Conservation (phyloP, 2,113 vertebrate genomes). For the Anoura caudifer region DNA sequence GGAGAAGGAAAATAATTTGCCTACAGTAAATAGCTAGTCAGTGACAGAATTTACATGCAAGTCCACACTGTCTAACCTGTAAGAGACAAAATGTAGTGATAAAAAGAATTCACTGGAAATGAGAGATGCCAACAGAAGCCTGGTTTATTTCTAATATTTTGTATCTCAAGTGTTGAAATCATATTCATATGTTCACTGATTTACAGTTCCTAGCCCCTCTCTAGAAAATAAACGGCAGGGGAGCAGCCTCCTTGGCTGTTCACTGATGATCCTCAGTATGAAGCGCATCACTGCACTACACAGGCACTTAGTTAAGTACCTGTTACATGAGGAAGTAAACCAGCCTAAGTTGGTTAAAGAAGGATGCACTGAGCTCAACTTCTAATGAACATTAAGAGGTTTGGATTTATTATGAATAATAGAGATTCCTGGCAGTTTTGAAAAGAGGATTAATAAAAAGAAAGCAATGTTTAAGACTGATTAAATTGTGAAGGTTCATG, state of each 20-base stretch:
- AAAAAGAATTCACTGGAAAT: background rate
- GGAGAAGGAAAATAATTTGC: background rate
- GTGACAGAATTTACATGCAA: background rate
- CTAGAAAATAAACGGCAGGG: background rate
- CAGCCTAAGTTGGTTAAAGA: background rate
- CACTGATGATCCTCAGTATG: background rate
- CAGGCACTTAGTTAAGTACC: background rate
- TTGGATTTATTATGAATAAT: background rate
- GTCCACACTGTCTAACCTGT: background rate
- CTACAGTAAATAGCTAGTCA: background rate
- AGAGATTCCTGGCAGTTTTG: background rate
- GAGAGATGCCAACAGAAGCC: background rate
- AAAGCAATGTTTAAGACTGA: background rate
- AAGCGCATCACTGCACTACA: background rate
- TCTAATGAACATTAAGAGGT: background rate
- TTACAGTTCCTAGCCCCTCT: background rate
- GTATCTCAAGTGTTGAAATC: background rate
- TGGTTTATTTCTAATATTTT: constrained; percentile 4
- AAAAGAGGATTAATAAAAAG: background rate
- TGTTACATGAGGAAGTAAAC: background rate
- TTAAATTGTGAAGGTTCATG: background rate
- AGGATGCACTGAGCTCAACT: background rate
- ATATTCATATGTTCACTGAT: background rate
- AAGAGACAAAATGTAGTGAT: background rate
- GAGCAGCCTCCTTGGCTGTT: no score